Conservation (phyloP, 2,113 vertebrate species). For the Lagopus leucura region DNA sequence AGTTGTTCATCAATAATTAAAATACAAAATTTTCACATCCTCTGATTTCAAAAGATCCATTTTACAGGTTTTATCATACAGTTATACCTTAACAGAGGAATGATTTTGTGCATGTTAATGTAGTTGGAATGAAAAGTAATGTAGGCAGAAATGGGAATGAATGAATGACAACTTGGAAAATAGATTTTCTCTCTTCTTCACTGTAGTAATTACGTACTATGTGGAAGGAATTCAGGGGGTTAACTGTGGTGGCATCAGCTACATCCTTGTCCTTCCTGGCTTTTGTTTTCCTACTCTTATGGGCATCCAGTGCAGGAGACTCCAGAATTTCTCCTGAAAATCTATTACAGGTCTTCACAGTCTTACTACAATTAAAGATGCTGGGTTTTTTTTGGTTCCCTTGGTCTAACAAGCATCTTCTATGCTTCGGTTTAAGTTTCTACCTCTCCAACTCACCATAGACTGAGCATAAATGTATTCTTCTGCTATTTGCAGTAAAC, state of each 20-base stretch:
- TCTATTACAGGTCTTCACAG: background rate
- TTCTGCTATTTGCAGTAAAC: background rate
- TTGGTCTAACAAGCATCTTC: background rate
- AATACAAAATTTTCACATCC: conserved; percentile 3
- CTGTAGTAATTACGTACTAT: background rate
- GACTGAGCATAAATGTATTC: background rate
- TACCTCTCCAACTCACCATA: background rate
- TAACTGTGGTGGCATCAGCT: background rate
- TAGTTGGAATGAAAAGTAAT: background rate
- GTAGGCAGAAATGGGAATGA: background rate
- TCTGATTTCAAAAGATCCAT: background rate
- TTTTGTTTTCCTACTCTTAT: background rate
- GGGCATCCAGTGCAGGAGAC: background rate
- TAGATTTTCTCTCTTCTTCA: background rate
- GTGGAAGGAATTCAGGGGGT: background rate
- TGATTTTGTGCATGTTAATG: background rate
- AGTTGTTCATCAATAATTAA: background rate
- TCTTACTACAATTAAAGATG: background rate
- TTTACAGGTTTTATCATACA: background rate
- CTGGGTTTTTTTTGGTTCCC: fast-evolving
- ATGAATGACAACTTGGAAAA: background rate
- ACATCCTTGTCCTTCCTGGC: background rate
- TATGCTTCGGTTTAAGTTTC: background rate
- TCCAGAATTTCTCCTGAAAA: background rate
- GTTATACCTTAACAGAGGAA: background rate